phyloP scores from a whole-genome alignment of 2,888 invertebrate species.

The Agonum fuliginosum region DNA sequence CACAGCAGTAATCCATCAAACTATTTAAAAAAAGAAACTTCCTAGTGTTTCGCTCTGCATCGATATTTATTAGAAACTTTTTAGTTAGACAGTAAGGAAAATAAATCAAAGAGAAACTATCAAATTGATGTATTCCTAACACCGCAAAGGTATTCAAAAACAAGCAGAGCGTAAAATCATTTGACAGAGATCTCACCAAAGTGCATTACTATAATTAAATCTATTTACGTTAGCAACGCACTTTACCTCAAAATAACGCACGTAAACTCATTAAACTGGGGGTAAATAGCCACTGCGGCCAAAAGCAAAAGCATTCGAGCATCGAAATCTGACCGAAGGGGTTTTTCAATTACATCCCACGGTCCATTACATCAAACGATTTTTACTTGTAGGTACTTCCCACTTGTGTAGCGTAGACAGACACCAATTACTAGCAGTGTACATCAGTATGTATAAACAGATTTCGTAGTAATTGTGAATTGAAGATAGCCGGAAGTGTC shows the following conservation, averaged over 20 bases:
- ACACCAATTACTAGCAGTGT: not conserved
- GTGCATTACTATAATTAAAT: not conserved
- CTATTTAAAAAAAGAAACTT: too few relatives aligned
- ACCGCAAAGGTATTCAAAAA: not conserved
- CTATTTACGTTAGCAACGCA: not conserved
- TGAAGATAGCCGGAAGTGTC: too few relatives aligned
- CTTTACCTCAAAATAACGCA: slow-evolving; percentile 4
- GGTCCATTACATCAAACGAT: slow-evolving; percentile 8
- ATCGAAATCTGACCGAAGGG: not conserved
- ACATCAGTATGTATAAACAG: not conserved
- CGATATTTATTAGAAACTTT: too few relatives aligned
- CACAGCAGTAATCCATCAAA: too few relatives aligned
- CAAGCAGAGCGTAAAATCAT: not conserved
- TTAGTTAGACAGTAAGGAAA: too few relatives aligned
- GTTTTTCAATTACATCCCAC: not conserved
- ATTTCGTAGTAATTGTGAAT: not conserved
- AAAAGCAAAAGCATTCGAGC: not conserved
- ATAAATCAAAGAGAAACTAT: not conserved
- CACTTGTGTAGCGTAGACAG: not conserved
- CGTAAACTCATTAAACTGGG: not conserved
- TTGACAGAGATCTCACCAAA: not conserved
- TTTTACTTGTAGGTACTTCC: not conserved
- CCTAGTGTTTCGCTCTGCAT: too few relatives aligned
- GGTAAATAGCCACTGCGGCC: not conserved
- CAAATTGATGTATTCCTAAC: not conserved